These are phyloP conservation scores for Phaenicophaeus curvirostris DNA, from an alignment of 2,797 vertebrate species.

Conservation along the genomic window DNA sequence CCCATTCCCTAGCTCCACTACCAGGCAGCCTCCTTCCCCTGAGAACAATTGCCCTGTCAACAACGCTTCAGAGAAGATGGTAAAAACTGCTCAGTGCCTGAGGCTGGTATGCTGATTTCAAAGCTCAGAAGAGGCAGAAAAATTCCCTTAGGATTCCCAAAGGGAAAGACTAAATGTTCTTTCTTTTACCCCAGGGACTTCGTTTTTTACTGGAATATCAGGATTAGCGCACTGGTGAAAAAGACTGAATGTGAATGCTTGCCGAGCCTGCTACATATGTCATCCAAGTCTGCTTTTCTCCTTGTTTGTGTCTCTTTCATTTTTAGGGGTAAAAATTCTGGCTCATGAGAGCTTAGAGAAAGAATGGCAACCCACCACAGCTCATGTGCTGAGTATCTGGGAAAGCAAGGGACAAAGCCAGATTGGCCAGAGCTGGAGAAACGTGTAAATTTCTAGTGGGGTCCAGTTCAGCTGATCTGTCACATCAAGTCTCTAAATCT, in stretches of 20 bases:
- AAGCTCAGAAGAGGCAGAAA: neutral
- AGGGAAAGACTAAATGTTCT: neutral
- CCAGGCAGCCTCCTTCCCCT: conserved; percentile 23
- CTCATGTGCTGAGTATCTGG: neutral
- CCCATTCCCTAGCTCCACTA: neutral
- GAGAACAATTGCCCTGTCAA: conserved; percentile 21
- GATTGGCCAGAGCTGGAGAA: neutral
- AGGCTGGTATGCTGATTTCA: neutral
- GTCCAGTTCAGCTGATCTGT: neutral
- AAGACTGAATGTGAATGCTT: neutral
- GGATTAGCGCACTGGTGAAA: neutral
- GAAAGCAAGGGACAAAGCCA: neutral
- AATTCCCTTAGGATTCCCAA: neutral
- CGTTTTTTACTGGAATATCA: neutral
- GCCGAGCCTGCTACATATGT: neutral
- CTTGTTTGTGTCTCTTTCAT: neutral
- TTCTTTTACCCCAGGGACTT: neutral
- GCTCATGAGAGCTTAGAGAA: neutral
- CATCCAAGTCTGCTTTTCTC: neutral
- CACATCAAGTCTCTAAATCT: neutral
- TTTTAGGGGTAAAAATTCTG: neutral
- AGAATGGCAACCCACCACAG: neutral
- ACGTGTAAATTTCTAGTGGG: neutral
- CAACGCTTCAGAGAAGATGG: neutral
- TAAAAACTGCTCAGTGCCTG: neutral